A percentile compares a stretch with the other conserved stretches of the same genome.
Conservation (phyloP, 2,797 vertebrate genomes). For the Danio aesculapii region DNA sequence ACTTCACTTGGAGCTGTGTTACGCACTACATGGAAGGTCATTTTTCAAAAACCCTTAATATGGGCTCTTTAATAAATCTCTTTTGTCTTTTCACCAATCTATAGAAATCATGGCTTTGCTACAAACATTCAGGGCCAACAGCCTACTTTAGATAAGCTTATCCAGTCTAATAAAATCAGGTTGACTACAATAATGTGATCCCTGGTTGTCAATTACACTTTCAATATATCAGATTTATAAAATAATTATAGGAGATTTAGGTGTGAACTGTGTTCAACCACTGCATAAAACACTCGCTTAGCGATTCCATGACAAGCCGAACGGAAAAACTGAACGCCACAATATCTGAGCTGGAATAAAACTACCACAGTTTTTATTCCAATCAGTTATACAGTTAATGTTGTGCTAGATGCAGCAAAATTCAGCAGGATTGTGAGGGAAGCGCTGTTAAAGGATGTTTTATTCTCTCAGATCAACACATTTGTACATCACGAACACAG, state of each 20-base stretch:
- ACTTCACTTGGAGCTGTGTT: no score
- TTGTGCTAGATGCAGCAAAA: neutral
- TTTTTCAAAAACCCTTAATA: no score
- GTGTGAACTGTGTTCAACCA: neutral
- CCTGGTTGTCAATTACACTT: conserved; percentile 10
- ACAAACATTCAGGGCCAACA: neutral
- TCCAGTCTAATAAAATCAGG: conserved; percentile 6
- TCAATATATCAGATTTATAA: conserved; percentile 16
- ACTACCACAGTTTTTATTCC: neutral
- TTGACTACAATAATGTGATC: conserved; percentile 5
- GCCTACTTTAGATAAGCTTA: neutral
- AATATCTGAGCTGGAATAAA: neutral
- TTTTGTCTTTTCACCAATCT: no score
- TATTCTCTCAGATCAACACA: conserved; percentile 38
- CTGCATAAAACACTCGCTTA: conserved; percentile 11
- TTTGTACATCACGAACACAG: neutral
- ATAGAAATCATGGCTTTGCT: neutral
- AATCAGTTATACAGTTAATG: conserved; percentile 25
- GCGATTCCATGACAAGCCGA: neutral
- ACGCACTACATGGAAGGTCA: no score
- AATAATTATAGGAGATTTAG: conserved; percentile 12
- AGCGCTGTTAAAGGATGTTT: conserved; percentile 21
- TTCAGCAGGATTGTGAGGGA: neutral
- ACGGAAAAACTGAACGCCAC: neutral
- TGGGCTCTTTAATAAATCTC: no score